Conservation (phyloP, 2,113 vertebrate genomes). For the Dromiciops gliroides region DNA sequence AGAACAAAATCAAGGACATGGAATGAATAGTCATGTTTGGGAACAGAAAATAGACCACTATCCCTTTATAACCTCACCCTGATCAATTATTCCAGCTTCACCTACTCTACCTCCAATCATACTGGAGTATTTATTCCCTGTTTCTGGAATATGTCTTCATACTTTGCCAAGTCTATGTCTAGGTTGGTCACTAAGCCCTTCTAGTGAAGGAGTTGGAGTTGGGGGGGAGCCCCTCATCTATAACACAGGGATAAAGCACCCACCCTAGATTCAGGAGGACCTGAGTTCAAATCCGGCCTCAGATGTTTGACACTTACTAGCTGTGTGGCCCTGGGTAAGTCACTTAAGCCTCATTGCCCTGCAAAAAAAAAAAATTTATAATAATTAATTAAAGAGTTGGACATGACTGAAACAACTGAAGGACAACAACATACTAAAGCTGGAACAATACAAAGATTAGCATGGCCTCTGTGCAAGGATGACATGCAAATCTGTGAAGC, state of each 20-base stretch:
- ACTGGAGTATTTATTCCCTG: background rate
- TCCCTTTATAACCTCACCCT: background rate
- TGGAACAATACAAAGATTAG: background rate
- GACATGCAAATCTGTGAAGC: background rate
- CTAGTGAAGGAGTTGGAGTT: no score
- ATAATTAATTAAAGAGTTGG: background rate
- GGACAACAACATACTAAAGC: background rate
- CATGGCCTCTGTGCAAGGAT: background rate
- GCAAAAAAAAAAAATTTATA: no score
- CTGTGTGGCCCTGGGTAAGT: background rate
- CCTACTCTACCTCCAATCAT: background rate
- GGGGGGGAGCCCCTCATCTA: no score
- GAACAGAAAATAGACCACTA: no score
- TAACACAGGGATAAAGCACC: no score
- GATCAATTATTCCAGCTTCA: background rate
- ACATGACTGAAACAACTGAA: background rate
- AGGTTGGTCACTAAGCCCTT: no score
- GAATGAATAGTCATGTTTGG: no score
- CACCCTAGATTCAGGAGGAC: no score
- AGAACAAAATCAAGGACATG: background rate
- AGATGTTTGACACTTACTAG: background rate
- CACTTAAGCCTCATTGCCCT: background rate
- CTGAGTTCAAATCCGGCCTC: background rate
- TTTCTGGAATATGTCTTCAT: background rate
- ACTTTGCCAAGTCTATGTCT: background rate